Base-by-base conservation (phyloP, 2,888 invertebrate species). In the Mactromeris polynyma region DNA sequence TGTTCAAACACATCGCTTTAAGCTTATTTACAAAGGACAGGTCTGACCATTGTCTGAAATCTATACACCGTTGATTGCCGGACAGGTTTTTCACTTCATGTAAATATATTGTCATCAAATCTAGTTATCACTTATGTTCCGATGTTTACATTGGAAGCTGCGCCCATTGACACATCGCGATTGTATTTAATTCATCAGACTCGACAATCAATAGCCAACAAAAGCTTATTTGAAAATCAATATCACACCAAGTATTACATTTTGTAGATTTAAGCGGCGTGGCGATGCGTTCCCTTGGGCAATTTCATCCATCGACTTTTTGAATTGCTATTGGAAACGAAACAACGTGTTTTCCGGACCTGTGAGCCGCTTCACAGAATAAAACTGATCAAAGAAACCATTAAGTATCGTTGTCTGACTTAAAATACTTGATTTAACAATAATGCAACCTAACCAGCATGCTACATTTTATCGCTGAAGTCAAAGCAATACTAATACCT, bases 141-240 rank as follows among this genome's bases (percentile, higher is more conserved):
- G 2, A 51, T 51, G 11, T 51, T 51, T 14, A 51, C 51, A 51
- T 51, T 51, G 11, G 17, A 2, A 51, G 51, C 51, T 51, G 51
- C 11, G 21, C 26, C 26, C 26, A 64, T 26, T 64, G 58, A 26
- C 26, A 64, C 9, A 11, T 26, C 58, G n/a, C 26, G 58, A n/a
- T 26, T 26, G 58, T 26, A 64, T 26, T n/a, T 26, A 64, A 64
- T 64, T 64, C 58, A 64, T 64, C 26, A 64, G n/a, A 64, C 58
- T 64, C n/a, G 26, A 3, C 26, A 64, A 64, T 64, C 58, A 64
- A 64, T 64, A 64, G n/a, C 26, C 26, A 64, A 64, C 58, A n/a
- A 64, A 64, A 64, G 58, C 11, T 64, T 64, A 64, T 64, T 26
- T 64, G 26, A 64, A 64, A 64, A 64, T 64, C 58, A 64, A 64